Conservation (phyloP, 2,113 vertebrate species). For the Cryptomyrus ogoouensis region DNA sequence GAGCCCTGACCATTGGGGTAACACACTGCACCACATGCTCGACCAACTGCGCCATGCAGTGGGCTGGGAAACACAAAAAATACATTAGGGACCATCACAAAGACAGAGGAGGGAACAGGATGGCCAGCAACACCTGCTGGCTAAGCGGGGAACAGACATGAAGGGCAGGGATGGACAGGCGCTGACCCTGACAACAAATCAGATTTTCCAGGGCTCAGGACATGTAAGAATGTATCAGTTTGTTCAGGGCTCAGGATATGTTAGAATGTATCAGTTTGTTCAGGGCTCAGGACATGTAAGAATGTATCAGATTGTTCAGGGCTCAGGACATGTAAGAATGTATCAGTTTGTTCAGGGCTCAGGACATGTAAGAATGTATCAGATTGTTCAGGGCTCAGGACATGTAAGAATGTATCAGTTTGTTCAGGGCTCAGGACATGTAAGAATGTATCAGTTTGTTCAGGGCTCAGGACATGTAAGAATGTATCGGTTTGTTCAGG, state of each 20-base stretch:
- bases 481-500: not conserved
- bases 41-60: too few relatives aligned
- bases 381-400: not conserved
- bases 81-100: too few relatives aligned
- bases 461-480: not conserved
- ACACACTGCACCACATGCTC: too few relatives aligned
- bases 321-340: too few relatives aligned
- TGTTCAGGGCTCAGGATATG: not conserved
- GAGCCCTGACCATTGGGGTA: too few relatives aligned
- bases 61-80: too few relatives aligned
- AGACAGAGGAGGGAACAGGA: too few relatives aligned
- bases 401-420: too few relatives aligned
- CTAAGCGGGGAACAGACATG: too few relatives aligned
- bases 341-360: not conserved
- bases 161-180: too few relatives aligned
- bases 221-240: not conserved
- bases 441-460: not conserved
- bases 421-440: not conserved
- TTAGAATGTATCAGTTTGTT: not conserved
- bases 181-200: not conserved
- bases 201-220: not conserved
- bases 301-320: not conserved
- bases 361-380: not conserved
- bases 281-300: not conserved
- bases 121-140: too few relatives aligned